Evolutionary conservation across 2,113 vertebrate species (phyloP).

Genomic region (Trogon melanurus): DNA sequence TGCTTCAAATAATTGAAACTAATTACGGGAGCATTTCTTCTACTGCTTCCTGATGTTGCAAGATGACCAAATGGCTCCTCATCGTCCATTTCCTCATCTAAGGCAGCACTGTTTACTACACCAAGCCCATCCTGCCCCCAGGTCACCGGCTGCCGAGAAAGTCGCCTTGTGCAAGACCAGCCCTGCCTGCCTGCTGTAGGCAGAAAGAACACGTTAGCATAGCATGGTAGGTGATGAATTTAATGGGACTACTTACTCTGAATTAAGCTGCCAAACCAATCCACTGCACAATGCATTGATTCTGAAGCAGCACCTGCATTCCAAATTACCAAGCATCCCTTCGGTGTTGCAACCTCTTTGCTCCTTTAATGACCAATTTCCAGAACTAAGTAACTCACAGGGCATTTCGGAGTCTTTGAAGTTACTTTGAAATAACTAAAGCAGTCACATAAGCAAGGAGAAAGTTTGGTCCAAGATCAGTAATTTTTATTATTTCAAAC

Average conservation of each 20-base stretch:
- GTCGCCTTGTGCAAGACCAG: accelerated
- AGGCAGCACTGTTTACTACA: too few relatives aligned
- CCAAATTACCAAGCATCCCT: not conserved
- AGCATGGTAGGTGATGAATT: too few relatives aligned
- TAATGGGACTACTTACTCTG: not conserved
- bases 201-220: not conserved
- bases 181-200: not conserved
- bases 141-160: not conserved
- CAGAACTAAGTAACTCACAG: not conserved
- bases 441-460: not conserved
- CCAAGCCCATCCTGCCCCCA: not conserved
- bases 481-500: slow-evolving; percentile 87
- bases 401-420: not conserved
- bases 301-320: not conserved
- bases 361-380: not conserved
- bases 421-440: not conserved
- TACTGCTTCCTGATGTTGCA: not conserved
- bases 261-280: not conserved
- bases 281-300: accelerated
- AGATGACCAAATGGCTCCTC: not conserved
- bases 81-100: too few relatives aligned
- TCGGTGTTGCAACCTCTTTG: not conserved
- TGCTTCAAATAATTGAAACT: not conserved
- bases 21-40: not conserved
- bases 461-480: slow-evolving; percentile 77